Evolutionary conservation across 2,113 vertebrate species (phyloP), one percentile per base, ranked within the genome.

Genomic region (Sylvietta virens): DNA sequence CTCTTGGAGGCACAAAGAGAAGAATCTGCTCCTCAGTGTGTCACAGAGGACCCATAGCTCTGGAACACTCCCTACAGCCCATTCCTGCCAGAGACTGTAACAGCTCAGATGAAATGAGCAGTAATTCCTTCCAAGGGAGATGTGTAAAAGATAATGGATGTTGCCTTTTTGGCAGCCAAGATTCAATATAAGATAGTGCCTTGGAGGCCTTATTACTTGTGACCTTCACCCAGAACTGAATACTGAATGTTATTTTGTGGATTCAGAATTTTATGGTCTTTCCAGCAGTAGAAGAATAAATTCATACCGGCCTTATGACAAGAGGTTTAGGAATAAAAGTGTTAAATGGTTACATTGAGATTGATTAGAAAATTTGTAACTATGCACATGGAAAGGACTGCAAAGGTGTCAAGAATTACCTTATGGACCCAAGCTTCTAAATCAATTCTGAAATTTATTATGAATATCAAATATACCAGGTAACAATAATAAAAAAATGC

Each of bases 151-250:
- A 95, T 86, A 96, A 97, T 66, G 42, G 47, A 92, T 81, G 94
- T 73, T 97, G 97, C 67, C 50, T 93, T 95, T 92, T 51, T 93
- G 93, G 78, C 86, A 97, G 86, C 82, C 88, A 96, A 95, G 88
- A 97, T 86, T 94, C 94, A 95, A 86, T 40, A 40, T 79, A 82
- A 95, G 88, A 94, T 71, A 93, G 78, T 71, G 88, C 90, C 93
- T 95, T 85, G 79, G 86, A 96, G 93, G 77, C 72, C 96, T 94
- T 95, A 95, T 95, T 97, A 97, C 80, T 60, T 82, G 86, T 96
- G 96, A 97, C 95, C 96, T 97, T 94, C 92, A 91, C 57, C 90
- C 31, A 86, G 87, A 96, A 94, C 62, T 37, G 3, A 61, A 92
- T 73, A 81, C 56, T n/a, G n/a, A n/a, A 86, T 95, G 89, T 97